phyloP scores from a whole-genome alignment of 1,140 invertebrate genomes.

The Euschistus heros region DNA sequence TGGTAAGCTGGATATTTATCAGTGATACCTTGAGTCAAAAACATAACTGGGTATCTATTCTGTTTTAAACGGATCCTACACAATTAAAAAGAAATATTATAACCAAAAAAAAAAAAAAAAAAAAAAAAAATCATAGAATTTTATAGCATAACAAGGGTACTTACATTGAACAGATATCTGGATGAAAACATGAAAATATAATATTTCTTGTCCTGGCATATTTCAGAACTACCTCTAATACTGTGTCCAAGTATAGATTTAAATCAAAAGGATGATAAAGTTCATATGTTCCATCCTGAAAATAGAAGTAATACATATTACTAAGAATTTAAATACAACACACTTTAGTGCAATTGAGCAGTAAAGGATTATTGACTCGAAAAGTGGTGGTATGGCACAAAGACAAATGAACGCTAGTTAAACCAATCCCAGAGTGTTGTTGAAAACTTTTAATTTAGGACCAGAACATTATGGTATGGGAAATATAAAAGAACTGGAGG shows the following conservation, averaged over 20 bases:
- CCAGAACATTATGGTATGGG: too few relatives aligned
- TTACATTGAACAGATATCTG: constrained; percentile 84
- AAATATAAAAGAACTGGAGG: too few relatives aligned
- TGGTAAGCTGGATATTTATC: constrained; percentile 68
- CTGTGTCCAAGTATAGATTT: constrained; percentile 81
- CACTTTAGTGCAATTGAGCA: not conserved
- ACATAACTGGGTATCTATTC: constrained; percentile 90
- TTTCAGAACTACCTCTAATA: constrained; percentile 65
- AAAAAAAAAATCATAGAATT: not conserved
- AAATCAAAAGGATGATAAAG: constrained; percentile 79
- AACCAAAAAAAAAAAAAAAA: not conserved
- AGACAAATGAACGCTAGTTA: too few relatives aligned
- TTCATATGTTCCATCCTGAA: constrained; percentile 71
- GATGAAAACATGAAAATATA: constrained; percentile 89
- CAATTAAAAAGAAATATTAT: constrained; percentile 10
- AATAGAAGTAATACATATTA: constrained; percentile 22
- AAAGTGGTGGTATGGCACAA: too few relatives aligned
- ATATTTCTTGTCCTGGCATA: constrained; percentile 67
- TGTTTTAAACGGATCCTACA: constrained; percentile 74
- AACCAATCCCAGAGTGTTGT: too few relatives aligned
- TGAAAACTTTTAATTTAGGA: too few relatives aligned
- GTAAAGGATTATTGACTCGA: not conserved
- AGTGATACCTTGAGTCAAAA: constrained; percentile 78
- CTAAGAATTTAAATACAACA: not conserved
- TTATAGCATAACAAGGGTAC: constrained; percentile 25